Evolutionary conservation across 2,113 vertebrate species (phyloP), one percentile per base, ranked within the genome.

Genomic region (Catharus minimus): DNA sequence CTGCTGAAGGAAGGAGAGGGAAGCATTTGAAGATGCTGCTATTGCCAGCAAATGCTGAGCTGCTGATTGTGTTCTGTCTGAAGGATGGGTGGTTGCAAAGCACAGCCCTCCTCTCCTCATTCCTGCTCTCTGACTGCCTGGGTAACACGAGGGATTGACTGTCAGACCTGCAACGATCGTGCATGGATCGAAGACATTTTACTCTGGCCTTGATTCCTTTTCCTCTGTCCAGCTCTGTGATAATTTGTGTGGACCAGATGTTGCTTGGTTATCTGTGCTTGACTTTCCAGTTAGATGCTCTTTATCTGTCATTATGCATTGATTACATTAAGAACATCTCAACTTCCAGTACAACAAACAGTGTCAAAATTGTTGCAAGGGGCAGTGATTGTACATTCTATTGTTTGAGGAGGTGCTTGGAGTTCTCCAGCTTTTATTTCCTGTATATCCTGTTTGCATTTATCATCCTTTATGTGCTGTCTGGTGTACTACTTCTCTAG

Each of bases 321-420:
- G 84, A 95, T 94, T 71, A 15, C 39, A n/a, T 38, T 27, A 90
- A 95, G 50, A 94, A 82, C n/a, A 38, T 61, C 61, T 95, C 58
- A 76, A 67, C 52, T 91, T 72, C 47, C 22, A 12, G 68, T 67
- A 77, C 55, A 58, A 73, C 39, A 69, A 84, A 39, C 61, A 71
- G 62, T 71, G 58, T 84, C 82, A 84, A 57, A 94, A 91, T 62
- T 64, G 81, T 82, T 62, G 43, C 38, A 92, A 93, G 79, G 67
- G 69, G 78, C 73, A 64, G 39, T 7, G n/a, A 50, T 28, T 69
- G 78, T 82, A 84, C 58, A n/a, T 86, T 88, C 49, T 84, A 20
- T 49, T 86, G 64, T 74, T 56, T 82, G 67, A 84, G 43, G 53
- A 55, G 30, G 15, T 41, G 32, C 72, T 80, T 94, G 82, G 53